These are phyloP conservation scores for Suncus etruscus DNA, from an alignment of 2,113 vertebrate species.

Conservation along the genomic window DNA sequence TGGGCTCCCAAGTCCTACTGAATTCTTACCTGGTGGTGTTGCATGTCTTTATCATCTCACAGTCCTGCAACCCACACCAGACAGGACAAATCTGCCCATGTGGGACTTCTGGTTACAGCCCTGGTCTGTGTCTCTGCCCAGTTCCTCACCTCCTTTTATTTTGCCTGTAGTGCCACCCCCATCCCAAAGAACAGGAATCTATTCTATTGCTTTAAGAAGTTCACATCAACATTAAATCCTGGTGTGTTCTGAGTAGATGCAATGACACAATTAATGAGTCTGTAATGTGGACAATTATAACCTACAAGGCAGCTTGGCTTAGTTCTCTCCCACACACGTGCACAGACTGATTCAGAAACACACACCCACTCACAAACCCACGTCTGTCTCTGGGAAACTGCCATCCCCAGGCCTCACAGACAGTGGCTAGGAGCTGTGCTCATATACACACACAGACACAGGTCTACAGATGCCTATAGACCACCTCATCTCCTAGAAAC, in stretches of 20 bases:
- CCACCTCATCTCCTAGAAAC: background rate
- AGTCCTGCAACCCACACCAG: background rate
- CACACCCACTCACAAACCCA: slow-evolving; percentile 64
- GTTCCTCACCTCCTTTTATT: background rate
- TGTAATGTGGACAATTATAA: slow-evolving; percentile 70
- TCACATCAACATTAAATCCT: slow-evolving; percentile 59
- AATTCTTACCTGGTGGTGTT: background rate
- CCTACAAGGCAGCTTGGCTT: slow-evolving; percentile 38
- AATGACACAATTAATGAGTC: slow-evolving; percentile 66
- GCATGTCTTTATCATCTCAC: background rate
- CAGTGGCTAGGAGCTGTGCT: background rate
- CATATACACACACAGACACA: background rate
- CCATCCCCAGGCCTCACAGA: slow-evolving; percentile 34
- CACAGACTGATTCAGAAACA: slow-evolving; percentile 57
- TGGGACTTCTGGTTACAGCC: background rate
- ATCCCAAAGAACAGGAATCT: background rate
- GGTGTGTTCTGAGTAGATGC: slow-evolving; percentile 34
- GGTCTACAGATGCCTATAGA: background rate
- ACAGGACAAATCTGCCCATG: background rate
- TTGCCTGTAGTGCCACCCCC: background rate
- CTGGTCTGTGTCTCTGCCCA: background rate
- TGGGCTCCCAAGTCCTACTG: background rate
- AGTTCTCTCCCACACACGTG: slow-evolving; percentile 40
- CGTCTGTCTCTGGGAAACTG: slow-evolving; percentile 62
- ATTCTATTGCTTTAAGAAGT: slow-evolving; percentile 58